A percentile compares a stretch with the other conserved stretches of the same genome.
These are phyloP conservation scores for Ochlodes sylvanus DNA, from an alignment of 2,888 invertebrate genomes.

Conservation along the genomic window DNA sequence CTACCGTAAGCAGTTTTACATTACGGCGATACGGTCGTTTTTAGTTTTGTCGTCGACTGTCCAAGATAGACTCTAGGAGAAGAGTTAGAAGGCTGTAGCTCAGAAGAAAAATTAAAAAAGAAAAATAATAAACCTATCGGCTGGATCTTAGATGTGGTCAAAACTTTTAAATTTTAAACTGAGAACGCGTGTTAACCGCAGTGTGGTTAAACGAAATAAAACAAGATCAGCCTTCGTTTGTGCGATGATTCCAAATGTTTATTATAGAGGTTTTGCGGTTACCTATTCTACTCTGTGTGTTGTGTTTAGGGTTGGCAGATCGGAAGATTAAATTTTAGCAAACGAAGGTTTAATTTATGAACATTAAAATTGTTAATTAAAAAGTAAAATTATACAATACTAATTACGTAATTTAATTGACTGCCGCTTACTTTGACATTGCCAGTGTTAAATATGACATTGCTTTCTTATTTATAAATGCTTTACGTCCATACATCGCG, in stretches of 20 bases:
- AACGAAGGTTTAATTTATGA: no score
- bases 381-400: no score
- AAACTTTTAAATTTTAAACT: conserved; percentile 2
- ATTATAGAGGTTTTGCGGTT: neutral
- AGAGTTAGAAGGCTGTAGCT: no score
- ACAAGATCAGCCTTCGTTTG: conserved; percentile 1
- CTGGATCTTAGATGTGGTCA: neutral
- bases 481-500: no score
- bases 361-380: no score
- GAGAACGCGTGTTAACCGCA: neutral
- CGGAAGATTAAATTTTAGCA: no score
- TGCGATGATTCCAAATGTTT: conserved; percentile 3
- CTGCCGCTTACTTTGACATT: no score
- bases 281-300: neutral
- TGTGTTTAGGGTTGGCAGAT: conserved; percentile 1
- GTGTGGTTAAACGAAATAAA: conserved; percentile 8
- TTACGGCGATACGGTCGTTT: neutral
- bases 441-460: no score
- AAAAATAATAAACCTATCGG: neutral
- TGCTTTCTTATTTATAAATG: no score
- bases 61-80: no score
- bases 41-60: no score
- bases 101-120: neutral
- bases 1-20: neutral
- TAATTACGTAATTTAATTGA: no score